These are phyloP conservation scores for Hippocampus kuda DNA, from an alignment of 2,797 vertebrate genomes.

Conservation along the genomic window DNA sequence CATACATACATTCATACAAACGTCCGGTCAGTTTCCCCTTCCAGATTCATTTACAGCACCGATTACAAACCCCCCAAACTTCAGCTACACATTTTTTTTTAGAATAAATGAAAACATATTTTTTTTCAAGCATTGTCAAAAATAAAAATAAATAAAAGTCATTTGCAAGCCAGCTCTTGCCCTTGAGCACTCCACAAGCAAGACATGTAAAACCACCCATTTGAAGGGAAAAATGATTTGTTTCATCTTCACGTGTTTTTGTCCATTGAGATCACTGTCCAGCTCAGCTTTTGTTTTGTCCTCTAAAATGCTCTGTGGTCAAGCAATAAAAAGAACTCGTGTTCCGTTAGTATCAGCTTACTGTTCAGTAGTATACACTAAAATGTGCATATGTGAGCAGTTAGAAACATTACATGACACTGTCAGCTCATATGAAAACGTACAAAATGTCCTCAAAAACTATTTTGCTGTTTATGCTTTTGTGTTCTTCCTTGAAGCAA, in stretches of 20 bases:
- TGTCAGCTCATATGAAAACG: slow-evolving; percentile 98
- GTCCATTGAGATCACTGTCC: slow-evolving; percentile 52
- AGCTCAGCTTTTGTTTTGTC: slow-evolving; percentile 67
- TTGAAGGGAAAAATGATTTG: slow-evolving; percentile 57
- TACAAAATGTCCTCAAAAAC: slow-evolving; percentile 98
- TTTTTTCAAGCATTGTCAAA: slow-evolving; percentile 86
- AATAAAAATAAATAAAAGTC: slow-evolving; percentile 71
- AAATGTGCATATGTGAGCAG: slow-evolving; percentile 95
- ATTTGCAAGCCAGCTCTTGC: slow-evolving; percentile 82
- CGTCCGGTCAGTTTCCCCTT: slow-evolving; percentile 81
- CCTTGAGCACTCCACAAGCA: slow-evolving; percentile 87
- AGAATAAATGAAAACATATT: slow-evolving; percentile 73
- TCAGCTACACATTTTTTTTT: slow-evolving; percentile 69
- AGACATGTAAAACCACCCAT: slow-evolving; percentile 48
- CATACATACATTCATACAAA: slow-evolving; percentile 80
- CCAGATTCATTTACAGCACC: slow-evolving; percentile 74
- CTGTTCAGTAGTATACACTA: slow-evolving; percentile 97
- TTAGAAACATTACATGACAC: slow-evolving; percentile 95
- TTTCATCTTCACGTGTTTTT: slow-evolving; percentile 39
- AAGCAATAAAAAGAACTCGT: slow-evolving; percentile 85
- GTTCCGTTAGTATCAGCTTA: slow-evolving; percentile 79
- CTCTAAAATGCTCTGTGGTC: slow-evolving; percentile 81
- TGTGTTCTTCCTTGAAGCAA: slow-evolving; percentile 77
- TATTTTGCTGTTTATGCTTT: slow-evolving; percentile 77
- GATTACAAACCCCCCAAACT: slow-evolving; percentile 80